phyloP scores from a whole-genome alignment of 1,140 invertebrate genomes.

The Grapholita molesta region DNA sequence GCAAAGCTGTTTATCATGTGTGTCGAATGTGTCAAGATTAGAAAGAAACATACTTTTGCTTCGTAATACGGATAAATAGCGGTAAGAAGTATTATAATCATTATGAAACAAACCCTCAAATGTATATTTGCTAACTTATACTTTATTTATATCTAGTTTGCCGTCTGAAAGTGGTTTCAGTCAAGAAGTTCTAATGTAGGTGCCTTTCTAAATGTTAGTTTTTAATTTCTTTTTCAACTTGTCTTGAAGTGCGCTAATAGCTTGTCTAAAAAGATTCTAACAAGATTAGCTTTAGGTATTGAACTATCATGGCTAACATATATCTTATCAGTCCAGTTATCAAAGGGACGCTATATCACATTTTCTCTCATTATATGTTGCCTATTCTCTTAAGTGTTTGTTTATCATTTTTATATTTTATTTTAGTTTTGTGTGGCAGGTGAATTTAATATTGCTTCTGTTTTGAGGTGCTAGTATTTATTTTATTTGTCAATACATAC shows the following conservation, averaged over 20 bases:
- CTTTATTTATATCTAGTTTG: conserved; percentile 20
- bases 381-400: not conserved
- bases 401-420: not conserved
- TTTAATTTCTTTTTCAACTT: conserved; percentile 23
- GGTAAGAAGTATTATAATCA: conserved; percentile 52
- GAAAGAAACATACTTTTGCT: conserved; percentile 71
- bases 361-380: not conserved
- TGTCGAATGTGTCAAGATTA: conserved; percentile 61
- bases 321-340: conserved; percentile 12
- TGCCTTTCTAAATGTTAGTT: conserved; percentile 51
- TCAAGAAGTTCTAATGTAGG: conserved; percentile 15
- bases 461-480: not conserved
- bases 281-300: conserved; percentile 7
- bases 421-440: conserved; percentile 29
- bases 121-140: conserved; percentile 25
- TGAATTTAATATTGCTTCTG: conserved; percentile 48
- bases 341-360: conserved; percentile 5
- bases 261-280: conserved; percentile 4
- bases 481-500: no score
- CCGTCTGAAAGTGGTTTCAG: conserved; percentile 28
- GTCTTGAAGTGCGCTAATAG: conserved; percentile 13
- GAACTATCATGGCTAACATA: not conserved
- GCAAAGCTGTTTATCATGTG: conserved; percentile 58
- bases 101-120: conserved; percentile 26
- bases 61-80: conserved; percentile 57